Percentiles rank a stretch among this genome's conserved stretches.
These are phyloP conservation scores for Theretra japonica DNA, from an alignment of 2,888 invertebrate genomes.

Conservation along the genomic window DNA sequence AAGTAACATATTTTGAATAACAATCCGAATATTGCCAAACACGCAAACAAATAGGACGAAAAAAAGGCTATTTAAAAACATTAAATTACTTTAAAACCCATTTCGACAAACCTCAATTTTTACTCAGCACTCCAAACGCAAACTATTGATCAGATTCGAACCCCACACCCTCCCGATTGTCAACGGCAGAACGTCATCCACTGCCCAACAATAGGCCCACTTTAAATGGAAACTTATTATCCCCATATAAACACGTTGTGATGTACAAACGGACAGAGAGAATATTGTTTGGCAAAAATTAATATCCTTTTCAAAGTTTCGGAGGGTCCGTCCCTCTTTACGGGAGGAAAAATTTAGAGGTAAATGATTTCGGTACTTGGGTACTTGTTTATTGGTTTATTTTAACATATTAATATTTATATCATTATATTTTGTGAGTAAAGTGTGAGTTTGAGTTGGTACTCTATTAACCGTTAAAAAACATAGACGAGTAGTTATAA, in stretches of 20 bases:
- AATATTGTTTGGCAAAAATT: conserved; percentile 27
- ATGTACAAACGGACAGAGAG: conserved; percentile 12
- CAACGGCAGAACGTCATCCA: conserved; percentile 41
- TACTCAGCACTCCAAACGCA: neutral
- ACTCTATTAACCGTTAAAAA: too few species aligned
- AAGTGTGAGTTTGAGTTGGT: too few species aligned
- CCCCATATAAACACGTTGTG: conserved; percentile 39
- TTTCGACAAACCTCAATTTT: neutral
- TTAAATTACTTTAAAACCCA: neutral
- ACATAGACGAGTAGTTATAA: too few species aligned
- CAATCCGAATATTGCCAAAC: too few species aligned
- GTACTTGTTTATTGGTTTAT: neutral
- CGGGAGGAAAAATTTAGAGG: conserved; percentile 15
- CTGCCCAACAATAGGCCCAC: conserved; percentile 43
- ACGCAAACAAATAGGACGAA: neutral
- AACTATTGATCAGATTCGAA: conserved; percentile 24
- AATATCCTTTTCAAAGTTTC: conserved; percentile 26
- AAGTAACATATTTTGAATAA: too few species aligned
- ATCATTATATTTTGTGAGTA: too few species aligned
- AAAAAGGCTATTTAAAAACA: neutral
- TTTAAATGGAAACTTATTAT: conserved; percentile 62
- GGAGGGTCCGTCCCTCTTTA: conserved; percentile 23
- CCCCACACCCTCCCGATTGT: conserved; percentile 45
- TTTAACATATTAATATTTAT: too few species aligned
- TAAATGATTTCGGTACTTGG: conserved; percentile 3